phyloP scores from a whole-genome alignment of 2,113 vertebrate species.

The Myanophis thanlyinensis region DNA sequence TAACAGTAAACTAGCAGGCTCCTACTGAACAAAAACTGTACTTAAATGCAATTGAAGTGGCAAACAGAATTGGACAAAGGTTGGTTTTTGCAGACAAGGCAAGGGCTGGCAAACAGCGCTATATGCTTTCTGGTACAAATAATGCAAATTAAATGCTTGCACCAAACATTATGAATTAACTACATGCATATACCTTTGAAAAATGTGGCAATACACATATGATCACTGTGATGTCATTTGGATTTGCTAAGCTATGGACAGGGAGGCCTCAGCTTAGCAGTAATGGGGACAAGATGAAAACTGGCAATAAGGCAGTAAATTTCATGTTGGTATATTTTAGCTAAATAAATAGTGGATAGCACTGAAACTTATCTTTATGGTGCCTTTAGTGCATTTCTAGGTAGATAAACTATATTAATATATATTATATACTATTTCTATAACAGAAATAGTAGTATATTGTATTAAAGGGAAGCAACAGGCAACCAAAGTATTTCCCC shows the following conservation, averaged over 20 bases:
- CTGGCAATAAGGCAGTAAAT: background rate
- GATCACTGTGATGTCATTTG: background rate
- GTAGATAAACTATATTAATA: background rate
- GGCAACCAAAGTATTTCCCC: background rate
- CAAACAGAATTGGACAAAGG: background rate
- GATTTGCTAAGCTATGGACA: background rate
- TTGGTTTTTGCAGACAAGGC: background rate
- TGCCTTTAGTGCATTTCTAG: background rate
- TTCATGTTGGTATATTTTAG: background rate
- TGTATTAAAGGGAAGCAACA: background rate
- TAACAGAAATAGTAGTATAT: background rate
- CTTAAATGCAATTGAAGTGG: background rate
- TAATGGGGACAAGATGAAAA: background rate
- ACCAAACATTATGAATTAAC: background rate
- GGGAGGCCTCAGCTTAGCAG: background rate
- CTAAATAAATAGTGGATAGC: background rate
- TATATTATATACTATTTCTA: background rate
- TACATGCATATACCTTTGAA: background rate
- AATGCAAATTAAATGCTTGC: background rate
- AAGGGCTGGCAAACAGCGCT: background rate
- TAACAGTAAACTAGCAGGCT: background rate
- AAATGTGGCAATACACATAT: background rate
- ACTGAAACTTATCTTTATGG: background rate
- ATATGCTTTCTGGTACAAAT: background rate
- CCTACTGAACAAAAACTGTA: background rate